Evolutionary conservation across 2,113 vertebrate genomes (phyloP), one percentile per base, ranked within the genome.

Genomic region (Ariopsis seemanni): DNA sequence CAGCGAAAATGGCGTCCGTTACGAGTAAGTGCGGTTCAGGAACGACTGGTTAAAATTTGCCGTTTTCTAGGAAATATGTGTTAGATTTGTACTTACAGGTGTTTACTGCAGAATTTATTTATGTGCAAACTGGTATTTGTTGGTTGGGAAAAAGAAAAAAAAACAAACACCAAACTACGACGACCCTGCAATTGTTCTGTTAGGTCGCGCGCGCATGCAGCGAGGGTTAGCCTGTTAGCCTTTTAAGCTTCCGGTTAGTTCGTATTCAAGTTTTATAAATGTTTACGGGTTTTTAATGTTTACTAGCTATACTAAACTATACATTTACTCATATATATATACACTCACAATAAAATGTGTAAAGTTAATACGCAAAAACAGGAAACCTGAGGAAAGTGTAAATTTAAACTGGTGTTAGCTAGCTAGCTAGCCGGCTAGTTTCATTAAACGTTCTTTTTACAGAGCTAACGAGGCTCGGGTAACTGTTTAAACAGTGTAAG

Each of bases 1-100:
- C 12, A 63, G 75, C 2, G 20, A 65, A 55, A 80, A 95, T 95
- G 95, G 95, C 95, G 94, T 93, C 95, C 74, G 93, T 93, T 87
- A 92, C 94, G 11, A 94, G 95, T 95, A 34, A 92, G 94, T 94
- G 15, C 18, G 30, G 30, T 74, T 42, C 42, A 4, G 42, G 0
- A 42, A 42, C 42, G 42, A 0, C n/a, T 58, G 1, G 1, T 80
- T 34, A 0, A 30, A 9, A 55, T 15, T 5, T 18, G 18, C 1
- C 17, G 48, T 42, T 72, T 20, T 7, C 8, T 0, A 5, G 34
- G 8, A 11, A 15, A 69, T 11, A 17, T 30, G 12, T 17, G 30
- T n/a, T 27, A 1, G 6, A 12, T 8, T 22, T 82, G 30, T 62
- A 2, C 1, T 25, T 82, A 25, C 11, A 7, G 1, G 25, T 14